A percentile compares a stretch with the other conserved stretches of the same genome.
Conservation (phyloP, 2,113 vertebrate species). For the Actenoides hombroni region DNA sequence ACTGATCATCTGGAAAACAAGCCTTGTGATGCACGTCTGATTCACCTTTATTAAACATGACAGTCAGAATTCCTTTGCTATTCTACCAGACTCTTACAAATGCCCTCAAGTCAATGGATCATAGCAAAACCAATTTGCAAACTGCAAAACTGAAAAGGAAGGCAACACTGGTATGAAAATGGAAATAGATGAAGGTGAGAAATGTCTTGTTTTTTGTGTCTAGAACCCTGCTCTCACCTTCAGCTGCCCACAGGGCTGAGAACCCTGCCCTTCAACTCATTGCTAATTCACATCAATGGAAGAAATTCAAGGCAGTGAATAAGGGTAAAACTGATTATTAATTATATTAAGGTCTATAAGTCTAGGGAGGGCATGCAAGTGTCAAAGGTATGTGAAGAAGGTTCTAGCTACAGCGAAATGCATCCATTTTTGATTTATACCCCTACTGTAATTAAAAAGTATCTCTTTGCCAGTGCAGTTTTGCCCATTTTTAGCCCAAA, state of each 20-base stretch:
- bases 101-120: slow-evolving; percentile 19
- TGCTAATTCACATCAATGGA: not conserved
- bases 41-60: not conserved
- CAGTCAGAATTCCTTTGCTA: not conserved
- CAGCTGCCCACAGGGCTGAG: not conserved
- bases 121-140: slow-evolving; percentile 48
- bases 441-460: not conserved
- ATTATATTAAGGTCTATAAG: not conserved
- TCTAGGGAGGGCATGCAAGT: not conserved
- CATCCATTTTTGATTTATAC: not conserved
- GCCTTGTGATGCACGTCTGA: not conserved
- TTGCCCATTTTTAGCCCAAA: slow-evolving; percentile 7
- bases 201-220: slow-evolving; percentile 12
- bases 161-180: slow-evolving; percentile 7
- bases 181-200: slow-evolving; percentile 13
- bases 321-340: not conserved
- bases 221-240: slow-evolving; percentile 1
- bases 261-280: not conserved
- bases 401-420: not conserved
- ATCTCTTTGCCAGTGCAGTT: slow-evolving; percentile 61
- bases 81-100: not conserved
- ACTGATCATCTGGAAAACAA: not conserved
- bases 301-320: not conserved
- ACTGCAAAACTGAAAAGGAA: slow-evolving; percentile 30
- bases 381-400: not conserved